phyloP scores from a whole-genome alignment of 2,797 vertebrate genomes.

The Gymnothorax javanicus region DNA sequence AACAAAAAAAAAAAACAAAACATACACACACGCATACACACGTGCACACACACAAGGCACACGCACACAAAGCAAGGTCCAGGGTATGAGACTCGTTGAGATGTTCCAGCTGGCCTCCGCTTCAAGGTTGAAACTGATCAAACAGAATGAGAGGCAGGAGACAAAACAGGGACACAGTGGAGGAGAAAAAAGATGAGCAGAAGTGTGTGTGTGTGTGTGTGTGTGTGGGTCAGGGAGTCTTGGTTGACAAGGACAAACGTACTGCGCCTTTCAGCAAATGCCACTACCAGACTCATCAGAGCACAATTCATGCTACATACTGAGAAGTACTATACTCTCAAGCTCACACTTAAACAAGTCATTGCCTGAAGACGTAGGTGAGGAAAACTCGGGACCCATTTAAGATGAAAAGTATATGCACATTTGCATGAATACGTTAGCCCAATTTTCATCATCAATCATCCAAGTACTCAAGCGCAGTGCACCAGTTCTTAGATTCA shows the following conservation, averaged over 20 bases:
- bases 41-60: slow-evolving; percentile 38
- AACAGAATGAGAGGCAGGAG: slow-evolving; percentile 14
- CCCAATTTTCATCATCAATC: not conserved
- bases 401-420: not conserved
- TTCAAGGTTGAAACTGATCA: slow-evolving; percentile 52
- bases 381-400: not conserved
- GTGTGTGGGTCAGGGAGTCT: not conserved
- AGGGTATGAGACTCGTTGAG: slow-evolving; percentile 1
- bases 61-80: slow-evolving; percentile 33
- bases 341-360: too few relatives aligned
- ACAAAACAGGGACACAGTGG: not conserved
- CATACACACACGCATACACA: slow-evolving; percentile 20
- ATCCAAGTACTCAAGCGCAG: not conserved
- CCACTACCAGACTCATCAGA: not conserved
- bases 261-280: not conserved
- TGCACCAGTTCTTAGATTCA: not conserved
- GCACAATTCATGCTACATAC: not conserved
- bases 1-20: too few relatives aligned
- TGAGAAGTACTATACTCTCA: too few relatives aligned
- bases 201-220: not conserved
- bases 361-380: not conserved
- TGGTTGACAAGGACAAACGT: not conserved
- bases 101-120: slow-evolving; percentile 48
- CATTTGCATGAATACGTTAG: not conserved
- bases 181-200: not conserved